Percentiles rank a stretch among this genome's conserved stretches.
phyloP scores from a whole-genome alignment of 2,888 invertebrate species.

The Nomada lathburiana region DNA sequence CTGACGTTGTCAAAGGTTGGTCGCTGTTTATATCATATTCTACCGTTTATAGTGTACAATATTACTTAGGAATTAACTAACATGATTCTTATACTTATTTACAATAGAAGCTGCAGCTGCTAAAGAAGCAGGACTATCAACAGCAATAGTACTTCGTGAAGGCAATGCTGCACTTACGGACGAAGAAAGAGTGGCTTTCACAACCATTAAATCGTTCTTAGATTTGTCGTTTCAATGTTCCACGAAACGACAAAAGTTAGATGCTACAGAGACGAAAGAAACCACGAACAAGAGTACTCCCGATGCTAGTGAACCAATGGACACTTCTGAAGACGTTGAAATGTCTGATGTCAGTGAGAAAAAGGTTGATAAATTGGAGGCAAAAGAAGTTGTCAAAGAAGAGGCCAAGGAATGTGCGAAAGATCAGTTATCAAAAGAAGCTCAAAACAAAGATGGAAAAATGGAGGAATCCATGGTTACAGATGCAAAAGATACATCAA shows the following conservation, averaged over 20 bases:
- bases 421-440: constrained; percentile 79
- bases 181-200: constrained; percentile 86
- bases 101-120: constrained; percentile 93
- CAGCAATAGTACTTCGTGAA: constrained; percentile 90
- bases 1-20: constrained; percentile 92
- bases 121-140: constrained; percentile 89
- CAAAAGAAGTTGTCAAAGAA: constrained; percentile 46
- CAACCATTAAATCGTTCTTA: constrained; percentile 87
- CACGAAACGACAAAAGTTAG: constrained; percentile 81
- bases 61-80: neutral
- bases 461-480: constrained; percentile 50
- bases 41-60: neutral
- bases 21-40: constrained; percentile 10
- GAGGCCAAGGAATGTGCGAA: constrained; percentile 57
- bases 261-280: constrained; percentile 61
- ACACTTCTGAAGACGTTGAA: constrained; percentile 78
- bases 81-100: neutral
- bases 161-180: constrained; percentile 91
- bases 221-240: constrained; percentile 85
- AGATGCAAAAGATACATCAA: constrained; percentile 59
- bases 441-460: constrained; percentile 27
- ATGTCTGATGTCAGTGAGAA: constrained; percentile 68
- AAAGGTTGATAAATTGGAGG: constrained; percentile 63
- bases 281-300: constrained; percentile 39
- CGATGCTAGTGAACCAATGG: constrained; percentile 77